Percentiles rank a stretch among this genome's conserved stretches.
Evolutionary conservation across 2,797 vertebrate species (phyloP).

Genomic region (Potorous gilbertii): DNA sequence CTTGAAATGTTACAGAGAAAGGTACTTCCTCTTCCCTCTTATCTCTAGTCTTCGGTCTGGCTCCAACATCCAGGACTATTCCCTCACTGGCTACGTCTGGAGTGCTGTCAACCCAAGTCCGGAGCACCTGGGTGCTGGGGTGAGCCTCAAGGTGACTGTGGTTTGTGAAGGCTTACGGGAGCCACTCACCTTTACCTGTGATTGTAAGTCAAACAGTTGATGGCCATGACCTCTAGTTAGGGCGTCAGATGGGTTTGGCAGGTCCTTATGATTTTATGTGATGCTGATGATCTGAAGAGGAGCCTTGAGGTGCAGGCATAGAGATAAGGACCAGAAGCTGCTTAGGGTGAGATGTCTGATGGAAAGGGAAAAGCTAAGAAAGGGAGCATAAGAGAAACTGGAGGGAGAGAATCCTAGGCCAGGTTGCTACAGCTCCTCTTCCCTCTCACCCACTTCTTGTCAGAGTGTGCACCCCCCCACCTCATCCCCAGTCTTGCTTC

Average conservation of each 20-base stretch:
- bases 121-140: constrained; percentile 90
- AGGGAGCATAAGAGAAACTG: background rate
- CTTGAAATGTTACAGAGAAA: constrained; percentile 16
- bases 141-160: constrained; percentile 94
- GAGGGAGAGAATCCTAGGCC: background rate
- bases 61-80: constrained; percentile 84
- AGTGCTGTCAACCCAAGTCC: constrained; percentile 88
- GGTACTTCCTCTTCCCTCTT: constrained; percentile 16
- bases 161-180: constrained; percentile 90
- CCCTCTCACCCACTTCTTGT: background rate
- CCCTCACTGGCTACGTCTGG: constrained; percentile 91
- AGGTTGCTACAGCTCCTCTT: background rate
- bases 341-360: background rate
- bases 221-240: accelerated
- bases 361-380: background rate
- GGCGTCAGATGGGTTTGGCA: background rate
- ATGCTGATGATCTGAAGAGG: background rate
- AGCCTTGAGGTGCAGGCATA: background rate
- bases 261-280: background rate
- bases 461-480: too few relatives aligned
- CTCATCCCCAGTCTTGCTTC: background rate
- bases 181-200: constrained; percentile 96
- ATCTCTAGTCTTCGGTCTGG: constrained; percentile 88
- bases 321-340: background rate
- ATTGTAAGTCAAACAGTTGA: constrained; percentile 86